Evolutionary conservation across 1,140 invertebrate species (phyloP).

Genomic region (Anastrepha obliqua): DNA sequence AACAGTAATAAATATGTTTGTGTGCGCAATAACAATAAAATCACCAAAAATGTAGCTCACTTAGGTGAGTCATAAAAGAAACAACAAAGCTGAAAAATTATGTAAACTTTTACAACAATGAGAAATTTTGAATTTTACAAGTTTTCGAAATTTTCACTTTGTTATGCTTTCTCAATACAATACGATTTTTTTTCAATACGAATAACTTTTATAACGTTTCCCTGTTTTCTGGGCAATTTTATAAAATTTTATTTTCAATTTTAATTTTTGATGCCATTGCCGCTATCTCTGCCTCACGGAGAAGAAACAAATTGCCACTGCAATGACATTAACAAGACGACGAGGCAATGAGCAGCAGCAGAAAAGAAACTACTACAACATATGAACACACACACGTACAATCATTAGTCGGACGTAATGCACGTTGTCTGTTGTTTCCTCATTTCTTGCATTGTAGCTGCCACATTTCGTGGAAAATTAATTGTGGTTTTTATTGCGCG

Average conservation of each 20-base stretch:
- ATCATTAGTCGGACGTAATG: too few relatives aligned
- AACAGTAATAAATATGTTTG: neutral
- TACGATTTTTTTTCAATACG: neutral
- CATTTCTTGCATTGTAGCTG: neutral
- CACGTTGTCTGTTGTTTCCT: neutral
- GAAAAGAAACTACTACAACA: neutral
- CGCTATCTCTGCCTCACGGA: neutral
- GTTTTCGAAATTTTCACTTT: neutral
- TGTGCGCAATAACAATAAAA: neutral
- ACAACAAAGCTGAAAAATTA: neutral
- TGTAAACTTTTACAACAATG: neutral
- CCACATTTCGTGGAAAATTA: constrained; percentile 47
- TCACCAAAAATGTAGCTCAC: neutral
- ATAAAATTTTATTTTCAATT: neutral
- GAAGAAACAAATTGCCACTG: neutral
- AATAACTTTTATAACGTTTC: too few relatives aligned
- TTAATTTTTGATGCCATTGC: neutral
- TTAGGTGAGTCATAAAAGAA: too few relatives aligned
- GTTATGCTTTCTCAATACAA: neutral
- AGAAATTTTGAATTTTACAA: neutral
- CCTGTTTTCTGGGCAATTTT: neutral
- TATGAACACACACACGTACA: neutral
- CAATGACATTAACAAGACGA: neutral
- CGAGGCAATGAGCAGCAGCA: neutral
- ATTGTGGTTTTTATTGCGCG: constrained; percentile 50